Percentiles rank a stretch among this genome's conserved stretches.
phyloP scores from a whole-genome alignment of 2,113 vertebrate species.

The Corythoichthys intestinalis region DNA sequence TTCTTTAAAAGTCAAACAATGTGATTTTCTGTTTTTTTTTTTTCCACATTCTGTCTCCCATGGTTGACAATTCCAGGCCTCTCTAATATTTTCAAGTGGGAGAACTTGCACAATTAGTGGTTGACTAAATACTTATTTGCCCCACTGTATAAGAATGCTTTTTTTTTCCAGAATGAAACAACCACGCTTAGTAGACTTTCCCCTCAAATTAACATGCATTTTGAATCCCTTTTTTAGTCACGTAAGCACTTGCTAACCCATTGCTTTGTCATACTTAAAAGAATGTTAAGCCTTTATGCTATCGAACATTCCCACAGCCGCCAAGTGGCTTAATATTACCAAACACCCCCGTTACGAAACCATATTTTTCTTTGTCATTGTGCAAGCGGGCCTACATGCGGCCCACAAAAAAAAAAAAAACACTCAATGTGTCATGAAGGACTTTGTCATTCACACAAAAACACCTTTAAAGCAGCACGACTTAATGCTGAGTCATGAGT shows the following conservation, averaged over 20 bases:
- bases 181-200: too few relatives aligned
- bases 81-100: too few relatives aligned
- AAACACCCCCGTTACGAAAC: slow-evolving; percentile 34
- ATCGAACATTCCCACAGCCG: neutral
- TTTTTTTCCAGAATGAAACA: too few relatives aligned
- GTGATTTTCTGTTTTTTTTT: too few relatives aligned
- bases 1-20: too few relatives aligned
- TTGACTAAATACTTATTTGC: too few relatives aligned
- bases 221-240: too few relatives aligned
- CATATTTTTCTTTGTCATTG: neutral
- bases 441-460: neutral
- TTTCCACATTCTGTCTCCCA: too few relatives aligned
- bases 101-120: too few relatives aligned
- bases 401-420: neutral
- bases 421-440: slow-evolving; percentile 5
- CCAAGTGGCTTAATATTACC: slow-evolving; percentile 11
- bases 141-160: too few relatives aligned
- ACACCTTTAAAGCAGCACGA: slow-evolving; percentile 19
- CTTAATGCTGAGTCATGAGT: slow-evolving; percentile 48
- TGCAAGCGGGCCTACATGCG: slow-evolving; percentile 14
- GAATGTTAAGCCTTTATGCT: neutral
- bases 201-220: too few relatives aligned
- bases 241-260: neutral
- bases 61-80: too few relatives aligned
- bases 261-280: neutral